These are phyloP conservation scores for Illadopsis cleaveri DNA, from an alignment of 2,113 vertebrate genomes.

Conservation along the genomic window DNA sequence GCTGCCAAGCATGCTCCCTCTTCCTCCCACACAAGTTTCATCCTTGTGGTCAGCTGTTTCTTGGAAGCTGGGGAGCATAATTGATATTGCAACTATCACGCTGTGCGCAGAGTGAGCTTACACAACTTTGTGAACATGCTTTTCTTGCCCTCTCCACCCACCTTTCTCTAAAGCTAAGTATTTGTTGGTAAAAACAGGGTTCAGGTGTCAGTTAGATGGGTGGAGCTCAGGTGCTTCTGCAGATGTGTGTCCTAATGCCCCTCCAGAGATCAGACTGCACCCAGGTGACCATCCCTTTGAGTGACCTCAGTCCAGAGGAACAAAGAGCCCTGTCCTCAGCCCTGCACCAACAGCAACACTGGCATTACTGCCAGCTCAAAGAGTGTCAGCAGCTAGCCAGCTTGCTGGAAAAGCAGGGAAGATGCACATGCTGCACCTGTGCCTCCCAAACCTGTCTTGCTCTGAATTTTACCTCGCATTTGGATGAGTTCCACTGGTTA, in stretches of 20 bases:
- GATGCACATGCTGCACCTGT: neutral
- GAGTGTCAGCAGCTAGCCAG: neutral
- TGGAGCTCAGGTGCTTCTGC: constrained; percentile 2
- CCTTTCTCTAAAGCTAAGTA: neutral
- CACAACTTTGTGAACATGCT: constrained; percentile 46
- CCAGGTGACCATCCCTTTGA: neutral
- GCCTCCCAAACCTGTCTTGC: neutral
- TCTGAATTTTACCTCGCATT: neutral
- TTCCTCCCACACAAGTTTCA: constrained; percentile 50
- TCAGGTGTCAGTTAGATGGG: neutral
- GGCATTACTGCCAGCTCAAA: neutral
- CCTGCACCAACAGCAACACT: neutral
- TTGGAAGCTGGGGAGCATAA: constrained; percentile 49
- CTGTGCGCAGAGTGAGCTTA: neutral
- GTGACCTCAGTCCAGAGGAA: neutral
- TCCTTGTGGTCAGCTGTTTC: constrained; percentile 54
- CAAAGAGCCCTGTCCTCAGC: fast-evolving
- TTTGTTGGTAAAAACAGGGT: constrained; percentile 31
- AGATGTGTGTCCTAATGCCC: neutral
- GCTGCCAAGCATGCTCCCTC: constrained; percentile 30
- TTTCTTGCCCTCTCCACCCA: constrained; percentile 51
- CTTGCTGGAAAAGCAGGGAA: neutral
- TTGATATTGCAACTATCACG: constrained; percentile 29
- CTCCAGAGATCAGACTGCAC: fast-evolving
- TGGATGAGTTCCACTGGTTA: neutral